These are phyloP conservation scores for Drosophila anomelani DNA, from an alignment of 2,888 invertebrate species.

Conservation along the genomic window DNA sequence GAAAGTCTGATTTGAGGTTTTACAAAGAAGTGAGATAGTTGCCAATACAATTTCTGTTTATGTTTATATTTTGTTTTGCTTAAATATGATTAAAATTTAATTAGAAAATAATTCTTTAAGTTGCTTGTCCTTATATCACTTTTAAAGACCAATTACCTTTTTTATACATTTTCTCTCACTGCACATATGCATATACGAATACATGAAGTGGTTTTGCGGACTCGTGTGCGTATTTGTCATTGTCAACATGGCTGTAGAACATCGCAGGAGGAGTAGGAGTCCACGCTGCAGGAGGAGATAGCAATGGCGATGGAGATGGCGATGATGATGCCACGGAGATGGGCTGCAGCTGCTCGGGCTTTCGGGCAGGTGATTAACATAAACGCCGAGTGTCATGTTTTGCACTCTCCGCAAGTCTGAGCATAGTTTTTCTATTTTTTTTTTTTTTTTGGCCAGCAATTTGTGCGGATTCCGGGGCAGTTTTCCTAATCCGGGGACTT, in stretches of 20 bases:
- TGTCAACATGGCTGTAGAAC: constrained; percentile 84
- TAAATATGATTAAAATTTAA: too few species aligned
- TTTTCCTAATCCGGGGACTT: constrained; percentile 62
- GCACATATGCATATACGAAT: constrained; percentile 55
- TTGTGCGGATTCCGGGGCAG: constrained; percentile 55
- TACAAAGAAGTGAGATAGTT: background rate
- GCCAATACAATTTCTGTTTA: background rate
- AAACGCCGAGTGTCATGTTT: constrained; percentile 81
- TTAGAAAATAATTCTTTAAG: background rate
- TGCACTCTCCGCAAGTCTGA: constrained; percentile 58
- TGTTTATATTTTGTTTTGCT: too few species aligned
- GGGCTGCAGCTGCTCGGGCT: constrained; percentile 76
- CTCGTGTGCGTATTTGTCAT: constrained; percentile 84
- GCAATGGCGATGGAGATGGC: constrained; percentile 9
- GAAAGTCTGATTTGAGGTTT: background rate
- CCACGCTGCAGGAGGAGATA: constrained; percentile 9
- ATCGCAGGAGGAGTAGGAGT: constrained; percentile 40
- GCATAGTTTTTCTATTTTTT: constrained; percentile 30
- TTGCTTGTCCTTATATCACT: background rate
- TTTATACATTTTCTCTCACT: constrained; percentile 14
- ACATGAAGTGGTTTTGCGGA: constrained; percentile 49
- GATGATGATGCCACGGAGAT: constrained; percentile 17
- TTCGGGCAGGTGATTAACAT: constrained; percentile 85
- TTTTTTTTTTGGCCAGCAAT: constrained; percentile 56
- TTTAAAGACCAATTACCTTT: background rate